Evolutionary conservation across 2,888 invertebrate genomes (phyloP).

Genomic region (Agrotis clavis): DNA sequence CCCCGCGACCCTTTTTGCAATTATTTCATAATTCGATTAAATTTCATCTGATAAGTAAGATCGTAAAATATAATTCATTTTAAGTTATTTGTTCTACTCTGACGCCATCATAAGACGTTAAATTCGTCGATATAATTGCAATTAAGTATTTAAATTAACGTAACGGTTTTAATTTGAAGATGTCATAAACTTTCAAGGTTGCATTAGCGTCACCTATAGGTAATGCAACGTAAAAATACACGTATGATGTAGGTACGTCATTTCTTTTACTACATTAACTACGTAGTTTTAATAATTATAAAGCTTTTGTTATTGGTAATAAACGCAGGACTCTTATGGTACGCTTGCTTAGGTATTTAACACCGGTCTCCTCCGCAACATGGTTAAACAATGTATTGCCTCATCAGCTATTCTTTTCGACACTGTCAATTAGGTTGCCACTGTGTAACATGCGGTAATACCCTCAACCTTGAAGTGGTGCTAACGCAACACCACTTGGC

Average conservation of each 20-base stretch:
- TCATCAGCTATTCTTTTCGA: conserved; percentile 49
- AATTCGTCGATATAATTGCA: conserved; percentile 27
- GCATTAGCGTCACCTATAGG: conserved; percentile 25
- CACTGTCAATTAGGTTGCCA: conserved; percentile 30
- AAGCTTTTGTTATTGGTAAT: neutral
- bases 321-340: neutral
- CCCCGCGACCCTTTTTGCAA: neutral
- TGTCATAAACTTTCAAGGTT: conserved; percentile 14
- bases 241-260: neutral
- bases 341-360: conserved; percentile 39
- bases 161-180: conserved; percentile 26
- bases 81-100: conserved; percentile 9
- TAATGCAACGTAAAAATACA: conserved; percentile 20
- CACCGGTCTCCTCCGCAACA: conserved; percentile 26
- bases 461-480: conserved; percentile 40
- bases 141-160: conserved; percentile 22
- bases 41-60: conserved; percentile 11
- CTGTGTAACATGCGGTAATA: conserved; percentile 36
- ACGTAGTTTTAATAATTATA: conserved; percentile 17
- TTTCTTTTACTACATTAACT: neutral
- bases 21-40: conserved; percentile 5
- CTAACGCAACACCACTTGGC: conserved; percentile 41
- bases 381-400: conserved; percentile 37
- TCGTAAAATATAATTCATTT: conserved; percentile 1
- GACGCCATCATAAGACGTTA: conserved; percentile 16